A percentile compares a stretch with the other conserved stretches of the same genome.
These are phyloP conservation scores for Lithophane socia DNA, from an alignment of 2,888 invertebrate species.

Conservation along the genomic window DNA sequence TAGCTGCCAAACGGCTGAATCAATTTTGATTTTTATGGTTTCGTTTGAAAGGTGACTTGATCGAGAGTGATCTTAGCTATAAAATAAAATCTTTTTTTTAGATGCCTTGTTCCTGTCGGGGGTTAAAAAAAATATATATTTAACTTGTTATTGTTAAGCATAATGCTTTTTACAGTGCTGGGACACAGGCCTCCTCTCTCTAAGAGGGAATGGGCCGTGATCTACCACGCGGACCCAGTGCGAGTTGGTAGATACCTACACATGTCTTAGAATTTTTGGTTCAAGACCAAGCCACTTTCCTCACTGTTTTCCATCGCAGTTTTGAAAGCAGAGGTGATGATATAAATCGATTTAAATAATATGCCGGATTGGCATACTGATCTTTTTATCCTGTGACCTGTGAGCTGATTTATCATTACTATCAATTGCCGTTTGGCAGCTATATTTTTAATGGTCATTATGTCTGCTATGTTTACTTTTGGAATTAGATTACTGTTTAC, in stretches of 20 bases:
- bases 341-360: no score
- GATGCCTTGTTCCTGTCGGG: no score
- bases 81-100: no score
- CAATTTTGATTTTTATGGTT: no score
- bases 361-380: background rate
- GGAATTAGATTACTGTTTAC: constrained; percentile 12
- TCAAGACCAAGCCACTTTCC: background rate
- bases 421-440: constrained; percentile 13
- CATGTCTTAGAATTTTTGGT: background rate
- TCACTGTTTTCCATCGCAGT: background rate
- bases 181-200: background rate
- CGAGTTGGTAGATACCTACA: background rate
- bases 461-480: constrained; percentile 25
- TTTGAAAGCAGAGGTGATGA: background rate
- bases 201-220: no score
- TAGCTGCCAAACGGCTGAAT: no score
- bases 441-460: constrained; percentile 21
- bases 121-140: no score
- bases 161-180: background rate
- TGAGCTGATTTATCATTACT: constrained; percentile 13
- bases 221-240: no score
- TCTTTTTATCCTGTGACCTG: constrained; percentile 4
- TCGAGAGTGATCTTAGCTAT: no score
- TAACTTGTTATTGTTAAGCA: no score
- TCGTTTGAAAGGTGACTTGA: no score